phyloP scores from a whole-genome alignment of 2,113 vertebrate species.

The Lepus timidus region DNA sequence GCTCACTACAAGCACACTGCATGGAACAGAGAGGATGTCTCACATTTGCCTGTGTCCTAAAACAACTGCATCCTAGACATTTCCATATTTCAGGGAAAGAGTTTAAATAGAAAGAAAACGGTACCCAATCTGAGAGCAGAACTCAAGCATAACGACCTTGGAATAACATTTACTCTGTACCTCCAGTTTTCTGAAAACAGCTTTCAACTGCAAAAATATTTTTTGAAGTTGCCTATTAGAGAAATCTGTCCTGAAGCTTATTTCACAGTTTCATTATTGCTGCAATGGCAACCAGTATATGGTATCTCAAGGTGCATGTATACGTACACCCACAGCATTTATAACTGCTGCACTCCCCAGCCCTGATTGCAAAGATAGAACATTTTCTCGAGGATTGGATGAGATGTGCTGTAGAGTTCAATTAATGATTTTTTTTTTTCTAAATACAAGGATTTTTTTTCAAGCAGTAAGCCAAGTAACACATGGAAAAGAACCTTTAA shows the following conservation, averaged over 20 bases:
- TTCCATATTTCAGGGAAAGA: neutral
- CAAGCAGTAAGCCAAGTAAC: constrained; percentile 56
- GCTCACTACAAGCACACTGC: neutral
- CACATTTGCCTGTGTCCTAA: neutral
- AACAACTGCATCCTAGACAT: neutral
- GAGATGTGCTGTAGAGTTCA: constrained; percentile 27
- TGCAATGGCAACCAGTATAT: neutral
- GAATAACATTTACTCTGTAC: constrained; percentile 62
- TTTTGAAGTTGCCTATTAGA: constrained; percentile 72
- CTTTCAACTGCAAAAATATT: constrained; percentile 66
- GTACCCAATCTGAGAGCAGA: constrained; percentile 26
- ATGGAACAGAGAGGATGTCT: neutral
- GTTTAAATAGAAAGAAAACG: constrained; percentile 33
- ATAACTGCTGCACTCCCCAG: neutral
- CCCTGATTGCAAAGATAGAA: constrained; percentile 5
- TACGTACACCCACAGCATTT: neutral
- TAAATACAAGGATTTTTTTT: constrained; percentile 47
- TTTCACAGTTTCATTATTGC: constrained; percentile 57
- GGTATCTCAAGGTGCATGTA: neutral
- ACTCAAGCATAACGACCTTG: constrained; percentile 52
- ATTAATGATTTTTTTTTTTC: constrained; percentile 51
- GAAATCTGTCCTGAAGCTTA: constrained; percentile 68
- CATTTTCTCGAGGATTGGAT: constrained; percentile 38
- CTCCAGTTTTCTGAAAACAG: constrained; percentile 73
- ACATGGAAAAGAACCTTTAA: constrained; percentile 63